Conservation (phyloP, 2,888 invertebrate species). For the Rotaria magnacalcarata region DNA sequence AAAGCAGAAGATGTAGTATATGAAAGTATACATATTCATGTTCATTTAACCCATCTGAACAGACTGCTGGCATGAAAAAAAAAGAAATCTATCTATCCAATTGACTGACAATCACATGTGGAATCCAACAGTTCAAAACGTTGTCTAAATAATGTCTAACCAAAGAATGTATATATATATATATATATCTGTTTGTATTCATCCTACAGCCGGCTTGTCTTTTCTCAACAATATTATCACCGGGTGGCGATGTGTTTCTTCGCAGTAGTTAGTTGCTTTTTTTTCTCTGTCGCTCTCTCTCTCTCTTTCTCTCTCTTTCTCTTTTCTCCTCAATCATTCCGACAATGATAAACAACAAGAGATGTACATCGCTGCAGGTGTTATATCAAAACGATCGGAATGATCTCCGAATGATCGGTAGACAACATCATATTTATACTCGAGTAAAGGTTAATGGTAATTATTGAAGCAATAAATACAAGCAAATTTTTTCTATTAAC, state of each 20-base stretch:
- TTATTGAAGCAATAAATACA: not conserved
- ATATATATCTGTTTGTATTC: not conserved
- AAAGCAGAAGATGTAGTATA: not conserved
- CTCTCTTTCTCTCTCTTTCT: not conserved
- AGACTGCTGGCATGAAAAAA: not conserved
- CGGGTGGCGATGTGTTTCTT: not conserved
- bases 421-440: not conserved
- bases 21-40: not conserved
- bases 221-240: not conserved
- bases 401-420: not conserved
- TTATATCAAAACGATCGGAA: not conserved
- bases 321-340: not conserved
- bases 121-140: not conserved
- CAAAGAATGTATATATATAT: not conserved
- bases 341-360: conserved; percentile 5
- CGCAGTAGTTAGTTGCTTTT: not conserved
- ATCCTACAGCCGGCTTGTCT: not conserved
- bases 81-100: not conserved
- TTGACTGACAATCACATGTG: not conserved
- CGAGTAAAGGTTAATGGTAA: conserved; percentile 10
- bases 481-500: not conserved
- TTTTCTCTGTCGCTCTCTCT: not conserved
- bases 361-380: not conserved
- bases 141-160: not conserved
- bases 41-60: not conserved